These are phyloP conservation scores for Dipus sagitta DNA, from an alignment of 2,797 vertebrate genomes.

Conservation along the genomic window DNA sequence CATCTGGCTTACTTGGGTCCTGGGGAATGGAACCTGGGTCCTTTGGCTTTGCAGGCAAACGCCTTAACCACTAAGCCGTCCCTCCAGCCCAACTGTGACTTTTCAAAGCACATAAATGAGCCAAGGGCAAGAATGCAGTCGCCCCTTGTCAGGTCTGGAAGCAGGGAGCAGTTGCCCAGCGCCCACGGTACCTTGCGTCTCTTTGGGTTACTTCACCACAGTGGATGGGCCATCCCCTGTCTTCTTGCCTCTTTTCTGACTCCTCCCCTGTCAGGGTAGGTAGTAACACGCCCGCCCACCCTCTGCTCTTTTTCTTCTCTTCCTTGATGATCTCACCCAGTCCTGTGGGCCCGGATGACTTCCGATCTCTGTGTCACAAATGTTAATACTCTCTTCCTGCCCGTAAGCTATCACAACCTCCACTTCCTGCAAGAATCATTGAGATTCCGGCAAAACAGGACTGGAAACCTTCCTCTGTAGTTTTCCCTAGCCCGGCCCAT, in stretches of 20 bases:
- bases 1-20: too few relatives aligned
- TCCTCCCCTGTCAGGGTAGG: neutral
- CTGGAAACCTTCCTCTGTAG: neutral
- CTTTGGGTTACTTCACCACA: neutral
- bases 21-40: too few relatives aligned
- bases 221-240: accelerated
- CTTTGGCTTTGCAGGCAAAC: too few relatives aligned
- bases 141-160: neutral
- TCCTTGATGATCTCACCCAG: neutral
- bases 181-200: neutral
- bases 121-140: neutral
- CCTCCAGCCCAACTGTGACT: too few relatives aligned
- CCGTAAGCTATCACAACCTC: neutral
- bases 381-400: neutral
- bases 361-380: neutral
- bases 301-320: accelerated
- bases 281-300: neutral
- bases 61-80: too few relatives aligned
- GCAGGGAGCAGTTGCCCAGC: neutral
- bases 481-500: neutral
- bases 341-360: neutral
- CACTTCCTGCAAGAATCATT: neutral
- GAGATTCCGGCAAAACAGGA: neutral
- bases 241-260: neutral
- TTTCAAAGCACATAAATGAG: neutral